phyloP scores from a whole-genome alignment of 2,888 invertebrate genomes.

The Strigamia transsilvanica region DNA sequence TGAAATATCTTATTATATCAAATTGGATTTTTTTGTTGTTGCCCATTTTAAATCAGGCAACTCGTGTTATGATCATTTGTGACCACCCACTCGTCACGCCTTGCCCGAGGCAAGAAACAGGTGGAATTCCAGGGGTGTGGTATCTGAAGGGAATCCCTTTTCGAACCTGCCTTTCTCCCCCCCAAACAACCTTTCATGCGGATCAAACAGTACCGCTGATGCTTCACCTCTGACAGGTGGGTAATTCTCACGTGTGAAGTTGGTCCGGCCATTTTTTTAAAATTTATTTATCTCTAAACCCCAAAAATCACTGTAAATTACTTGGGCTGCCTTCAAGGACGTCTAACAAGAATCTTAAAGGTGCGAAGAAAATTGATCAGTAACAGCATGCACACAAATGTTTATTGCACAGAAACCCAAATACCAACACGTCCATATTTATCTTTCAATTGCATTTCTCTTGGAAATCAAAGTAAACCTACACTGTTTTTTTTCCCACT shows the following conservation, averaged over 20 bases:
- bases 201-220: constrained; percentile 47
- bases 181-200: constrained; percentile 43
- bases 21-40: neutral
- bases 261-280: constrained; percentile 3
- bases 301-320: constrained; percentile 21
- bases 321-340: neutral
- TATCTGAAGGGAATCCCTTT: constrained; percentile 24
- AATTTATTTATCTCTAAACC: neutral
- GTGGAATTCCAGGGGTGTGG: constrained; percentile 49
- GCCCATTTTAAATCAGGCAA: neutral
- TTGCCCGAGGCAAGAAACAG: constrained; percentile 28
- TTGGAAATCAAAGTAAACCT: constrained; percentile 27
- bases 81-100: constrained; percentile 44
- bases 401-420: neutral
- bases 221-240: constrained; percentile 45
- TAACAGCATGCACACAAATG: neutral
- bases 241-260: constrained; percentile 47
- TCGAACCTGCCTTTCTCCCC: constrained; percentile 22
- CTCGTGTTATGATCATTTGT: neutral
- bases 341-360: constrained; percentile 23
- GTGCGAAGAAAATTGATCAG: neutral
- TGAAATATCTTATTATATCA: neutral
- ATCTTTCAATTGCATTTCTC: constrained; percentile 15
- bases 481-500: constrained; percentile 23
- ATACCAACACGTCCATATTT: constrained; percentile 18